Evolutionary conservation across 2,888 invertebrate genomes (phyloP).

Genomic region (Heteropelma amictum): DNA sequence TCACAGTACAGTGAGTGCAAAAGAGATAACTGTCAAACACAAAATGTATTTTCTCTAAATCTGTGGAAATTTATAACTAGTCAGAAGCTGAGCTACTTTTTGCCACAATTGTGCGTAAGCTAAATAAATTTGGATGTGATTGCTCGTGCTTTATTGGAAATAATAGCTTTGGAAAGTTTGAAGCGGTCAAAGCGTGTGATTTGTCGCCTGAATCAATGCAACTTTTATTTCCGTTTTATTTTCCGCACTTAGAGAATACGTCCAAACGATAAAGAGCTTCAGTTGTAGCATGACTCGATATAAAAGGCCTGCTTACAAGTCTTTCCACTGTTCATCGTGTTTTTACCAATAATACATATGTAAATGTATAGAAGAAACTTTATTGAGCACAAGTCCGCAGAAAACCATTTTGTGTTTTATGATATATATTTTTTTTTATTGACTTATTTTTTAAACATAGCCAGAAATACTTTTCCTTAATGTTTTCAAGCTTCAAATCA

Average conservation of each 20-base stretch:
- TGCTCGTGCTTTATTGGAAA: not conserved
- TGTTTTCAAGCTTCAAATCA: too few species aligned
- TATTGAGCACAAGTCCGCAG: too few species aligned
- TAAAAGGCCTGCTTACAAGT: conserved; percentile 52
- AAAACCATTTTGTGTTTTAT: not conserved
- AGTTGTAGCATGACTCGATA: conserved; percentile 60
- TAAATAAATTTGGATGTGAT: not conserved
- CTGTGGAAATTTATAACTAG: too few species aligned
- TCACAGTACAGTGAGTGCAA: too few species aligned
- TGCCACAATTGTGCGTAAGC: too few species aligned
- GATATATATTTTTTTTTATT: not conserved
- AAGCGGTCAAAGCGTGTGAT: too few species aligned
- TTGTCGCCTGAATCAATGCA: conserved; percentile 53
- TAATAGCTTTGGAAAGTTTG: not conserved
- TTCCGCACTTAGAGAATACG: conserved; percentile 71
- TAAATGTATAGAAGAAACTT: too few species aligned
- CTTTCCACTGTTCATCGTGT: conserved; percentile 57
- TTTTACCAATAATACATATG: conserved; percentile 55
- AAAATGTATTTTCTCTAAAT: too few species aligned
- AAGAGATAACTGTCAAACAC: too few species aligned
- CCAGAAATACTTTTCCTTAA: too few species aligned
- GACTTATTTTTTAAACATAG: not conserved
- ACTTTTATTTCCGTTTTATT: conserved; percentile 71
- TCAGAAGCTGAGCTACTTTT: too few species aligned
- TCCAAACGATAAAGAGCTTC: conserved; percentile 69